Evolutionary conservation across 2,113 vertebrate species (phyloP).

Genomic region (Gymnocephalus cernua): DNA sequence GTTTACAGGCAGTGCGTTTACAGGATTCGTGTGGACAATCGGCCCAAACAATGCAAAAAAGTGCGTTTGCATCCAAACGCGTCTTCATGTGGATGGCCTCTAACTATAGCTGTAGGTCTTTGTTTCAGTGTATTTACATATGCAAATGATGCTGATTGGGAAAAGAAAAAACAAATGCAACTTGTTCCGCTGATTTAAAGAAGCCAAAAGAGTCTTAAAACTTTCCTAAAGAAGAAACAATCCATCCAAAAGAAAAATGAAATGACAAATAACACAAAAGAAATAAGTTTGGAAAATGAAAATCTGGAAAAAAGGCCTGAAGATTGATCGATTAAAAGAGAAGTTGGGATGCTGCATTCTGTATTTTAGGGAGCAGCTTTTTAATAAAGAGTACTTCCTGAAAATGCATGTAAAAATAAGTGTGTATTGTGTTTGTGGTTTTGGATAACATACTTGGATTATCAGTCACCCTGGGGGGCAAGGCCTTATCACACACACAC

Average conservation of each 20-base stretch:
- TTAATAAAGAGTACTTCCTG: neutral
- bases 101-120: neutral
- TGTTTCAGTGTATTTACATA: neutral
- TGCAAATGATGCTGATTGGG: neutral
- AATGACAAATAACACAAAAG: neutral
- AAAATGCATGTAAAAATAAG: neutral
- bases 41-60: too few species aligned
- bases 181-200: neutral
- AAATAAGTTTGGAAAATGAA: neutral
- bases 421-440: neutral
- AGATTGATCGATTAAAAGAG: neutral
- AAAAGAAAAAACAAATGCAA: neutral
- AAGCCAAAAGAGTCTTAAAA: neutral
- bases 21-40: too few species aligned
- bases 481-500: too few species aligned
- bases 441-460: constrained; percentile 40
- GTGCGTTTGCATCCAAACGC: too few species aligned
- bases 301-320: neutral
- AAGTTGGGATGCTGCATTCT: neutral
- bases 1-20: too few species aligned
- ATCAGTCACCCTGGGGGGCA: neutral
- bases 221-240: neutral
- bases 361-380: neutral
- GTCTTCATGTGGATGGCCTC: too few species aligned
- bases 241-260: neutral